These are phyloP conservation scores for Tenthredo mesomela DNA, from an alignment of 2,888 invertebrate genomes.

Conservation along the genomic window DNA sequence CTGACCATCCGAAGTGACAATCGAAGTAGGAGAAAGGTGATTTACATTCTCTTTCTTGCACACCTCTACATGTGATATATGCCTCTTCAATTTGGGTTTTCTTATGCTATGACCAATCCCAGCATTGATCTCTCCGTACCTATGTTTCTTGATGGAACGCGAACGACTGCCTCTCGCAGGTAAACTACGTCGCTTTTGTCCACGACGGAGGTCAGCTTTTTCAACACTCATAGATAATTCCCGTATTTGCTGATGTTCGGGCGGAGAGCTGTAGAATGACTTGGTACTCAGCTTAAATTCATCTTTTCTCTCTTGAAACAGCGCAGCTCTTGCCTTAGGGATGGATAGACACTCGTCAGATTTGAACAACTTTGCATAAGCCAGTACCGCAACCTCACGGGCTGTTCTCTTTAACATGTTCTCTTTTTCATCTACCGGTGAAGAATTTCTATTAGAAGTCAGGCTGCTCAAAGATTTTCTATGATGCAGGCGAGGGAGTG, in stretches of 20 bases:
- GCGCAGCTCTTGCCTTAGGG: conserved; percentile 70
- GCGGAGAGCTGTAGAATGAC: conserved; percentile 67
- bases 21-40: background rate
- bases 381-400: conserved; percentile 57
- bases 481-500: conserved; percentile 68
- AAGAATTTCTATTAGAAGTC: conserved; percentile 61
- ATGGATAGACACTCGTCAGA: conserved; percentile 61
- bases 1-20: background rate
- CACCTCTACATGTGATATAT: conserved; percentile 56
- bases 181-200: conserved; percentile 56
- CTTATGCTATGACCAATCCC: conserved; percentile 84
- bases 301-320: conserved; percentile 68
- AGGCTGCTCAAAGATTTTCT: conserved; percentile 66
- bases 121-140: conserved; percentile 82
- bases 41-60: conserved; percentile 53
- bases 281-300: conserved; percentile 66
- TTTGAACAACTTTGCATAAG: conserved; percentile 64
- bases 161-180: conserved; percentile 57
- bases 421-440: conserved; percentile 63
- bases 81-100: conserved; percentile 80
- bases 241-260: background rate
- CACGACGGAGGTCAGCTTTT: conserved; percentile 14
- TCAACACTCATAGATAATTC: conserved; percentile 9
- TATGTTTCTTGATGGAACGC: conserved; percentile 74
- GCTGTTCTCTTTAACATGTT: conserved; percentile 64